Evolutionary conservation across 2,888 invertebrate genomes (phyloP), one percentile per base, ranked within the genome.

Genomic region (Lypha dubia): DNA sequence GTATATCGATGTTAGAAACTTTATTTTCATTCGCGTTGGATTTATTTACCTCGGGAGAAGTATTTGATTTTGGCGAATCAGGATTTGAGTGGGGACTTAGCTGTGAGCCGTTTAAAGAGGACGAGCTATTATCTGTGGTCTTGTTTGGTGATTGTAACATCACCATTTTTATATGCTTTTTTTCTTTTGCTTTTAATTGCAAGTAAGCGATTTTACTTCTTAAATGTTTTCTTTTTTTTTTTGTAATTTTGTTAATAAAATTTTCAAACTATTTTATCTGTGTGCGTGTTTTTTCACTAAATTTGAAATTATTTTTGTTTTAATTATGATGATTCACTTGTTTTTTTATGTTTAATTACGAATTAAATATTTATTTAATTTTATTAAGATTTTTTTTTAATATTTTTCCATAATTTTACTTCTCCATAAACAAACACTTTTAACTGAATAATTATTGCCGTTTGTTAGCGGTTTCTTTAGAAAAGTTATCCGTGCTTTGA

Each of bases 1-100:
- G 65, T 49, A 77, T 46, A 28, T 51, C 70, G 24, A 32, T 63
- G 41, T 38, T 8, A 20, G 76, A 15, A 67, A n/a, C 2, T 13
- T 79, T 79, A 53, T 77, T 38, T 65, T 82, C 67, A 70, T 67
- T 74, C n/a, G 79, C 62, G 79, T 58, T 71, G 1, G 80, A 49
- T 51, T 17, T 84, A 62, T 86, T 80, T 68, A 88, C 56, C 22
- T 90, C 90, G 5, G 91, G 91, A 15, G 91, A 91, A 51, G 91
- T 90, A 68, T 92, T 92, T 3, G 92, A 92, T 73, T 91, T 92
- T 68, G 92, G 92, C 6, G 92, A 92, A 58, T 90, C 91, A 2
- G 92, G 92, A 86, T 89, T 90, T 4, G 92, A 92, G 49, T 91
- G 90, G 62, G 92, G 92, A 88, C 92, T 92, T 88, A 92, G 87